These are phyloP conservation scores for Perca flavescens DNA, from an alignment of 2,113 vertebrate species.

Conservation along the genomic window DNA sequence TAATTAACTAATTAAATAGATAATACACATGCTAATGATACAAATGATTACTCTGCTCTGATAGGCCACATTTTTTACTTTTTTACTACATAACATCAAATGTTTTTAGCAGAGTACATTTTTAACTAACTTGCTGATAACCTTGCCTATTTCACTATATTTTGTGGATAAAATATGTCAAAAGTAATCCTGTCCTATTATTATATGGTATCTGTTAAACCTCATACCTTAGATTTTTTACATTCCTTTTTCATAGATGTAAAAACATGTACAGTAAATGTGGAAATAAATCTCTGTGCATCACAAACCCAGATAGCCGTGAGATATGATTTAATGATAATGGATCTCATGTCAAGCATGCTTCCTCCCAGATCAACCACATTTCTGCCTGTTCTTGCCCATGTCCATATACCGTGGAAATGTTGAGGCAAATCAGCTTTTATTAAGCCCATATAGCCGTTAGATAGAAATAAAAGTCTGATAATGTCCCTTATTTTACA, in stretches of 20 bases:
- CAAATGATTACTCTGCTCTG: neutral
- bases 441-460: constrained; percentile 66
- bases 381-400: constrained; percentile 53
- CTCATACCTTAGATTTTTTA: neutral
- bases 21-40: neutral
- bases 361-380: constrained; percentile 51
- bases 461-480: constrained; percentile 76
- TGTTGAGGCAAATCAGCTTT: constrained; percentile 56
- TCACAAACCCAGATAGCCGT: constrained; percentile 62
- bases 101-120: constrained; percentile 12
- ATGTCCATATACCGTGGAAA: constrained; percentile 50
- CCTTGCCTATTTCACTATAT: constrained; percentile 13
- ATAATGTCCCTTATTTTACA: constrained; percentile 69
- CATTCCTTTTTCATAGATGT: constrained; percentile 52
- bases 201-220: constrained; percentile 13
- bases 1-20: neutral
- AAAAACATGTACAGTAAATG: constrained; percentile 22
- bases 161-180: constrained; percentile 31
- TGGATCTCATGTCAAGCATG: constrained; percentile 71
- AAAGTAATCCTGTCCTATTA: constrained; percentile 20
- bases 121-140: constrained; percentile 2
- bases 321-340: constrained; percentile 73
- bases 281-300: constrained; percentile 57
- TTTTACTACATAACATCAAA: neutral
- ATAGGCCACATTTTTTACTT: neutral